Conservation (phyloP, 2,888 invertebrate species). For the Noctua janthina region DNA sequence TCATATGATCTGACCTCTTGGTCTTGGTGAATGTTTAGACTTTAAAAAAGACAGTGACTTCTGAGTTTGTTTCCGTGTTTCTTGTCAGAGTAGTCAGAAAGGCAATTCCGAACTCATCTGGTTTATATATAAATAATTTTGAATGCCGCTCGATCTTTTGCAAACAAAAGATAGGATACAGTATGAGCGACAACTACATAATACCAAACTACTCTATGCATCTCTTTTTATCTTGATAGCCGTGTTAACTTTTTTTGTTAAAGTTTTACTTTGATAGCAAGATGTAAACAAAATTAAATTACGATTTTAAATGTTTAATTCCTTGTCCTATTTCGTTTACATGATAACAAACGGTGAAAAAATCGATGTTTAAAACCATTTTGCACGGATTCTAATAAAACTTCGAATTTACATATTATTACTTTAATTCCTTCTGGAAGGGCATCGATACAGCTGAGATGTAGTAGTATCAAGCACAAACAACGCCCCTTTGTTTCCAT, state of each 20-base stretch:
- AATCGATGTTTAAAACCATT: not conserved
- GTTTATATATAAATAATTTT: not conserved
- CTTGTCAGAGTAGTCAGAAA: not conserved
- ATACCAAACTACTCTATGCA: not conserved
- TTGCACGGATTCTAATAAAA: not conserved
- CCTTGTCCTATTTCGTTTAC: not conserved
- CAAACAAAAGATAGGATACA: not conserved
- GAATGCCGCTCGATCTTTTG: not conserved
- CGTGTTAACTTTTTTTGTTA: not conserved
- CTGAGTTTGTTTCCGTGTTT: not conserved
- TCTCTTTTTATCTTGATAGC: not conserved
- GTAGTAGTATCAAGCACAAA: conserved; percentile 29
- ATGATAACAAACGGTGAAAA: not conserved
- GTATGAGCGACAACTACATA: not conserved
- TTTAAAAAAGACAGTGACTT: not conserved
- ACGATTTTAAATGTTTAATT: not conserved
- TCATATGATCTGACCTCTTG: not conserved
- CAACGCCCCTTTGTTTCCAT: conserved; percentile 46
- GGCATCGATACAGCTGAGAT: conserved; percentile 14
- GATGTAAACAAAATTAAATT: not conserved
- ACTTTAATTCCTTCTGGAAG: not conserved
- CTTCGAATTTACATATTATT: not conserved
- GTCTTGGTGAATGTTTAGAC: not conserved
- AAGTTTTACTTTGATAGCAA: not conserved
- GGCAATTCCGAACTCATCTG: not conserved